Evolutionary conservation across 2,113 vertebrate species (phyloP).

Genomic region (Oncorhynchus tshawytscha): DNA sequence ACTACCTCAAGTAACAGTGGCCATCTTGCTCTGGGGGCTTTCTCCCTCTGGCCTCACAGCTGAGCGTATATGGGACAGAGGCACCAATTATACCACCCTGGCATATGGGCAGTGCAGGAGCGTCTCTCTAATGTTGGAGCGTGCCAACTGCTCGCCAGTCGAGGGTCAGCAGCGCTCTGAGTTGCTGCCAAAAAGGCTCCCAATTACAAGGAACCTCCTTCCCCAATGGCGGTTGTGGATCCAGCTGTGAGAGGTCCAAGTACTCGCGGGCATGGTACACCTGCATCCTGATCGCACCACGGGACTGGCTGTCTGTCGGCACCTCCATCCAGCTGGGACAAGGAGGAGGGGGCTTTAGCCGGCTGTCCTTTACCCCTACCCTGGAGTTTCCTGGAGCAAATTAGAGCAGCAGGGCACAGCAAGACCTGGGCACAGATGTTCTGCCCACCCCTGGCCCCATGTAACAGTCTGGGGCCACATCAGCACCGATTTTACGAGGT

Average conservation of each 20-base stretch:
- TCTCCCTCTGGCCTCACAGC: conserved; percentile 42
- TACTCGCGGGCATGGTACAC: conserved; percentile 21
- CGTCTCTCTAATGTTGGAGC: conserved; percentile 57
- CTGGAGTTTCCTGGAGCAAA: conserved; percentile 47
- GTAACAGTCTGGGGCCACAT: conserved; percentile 43
- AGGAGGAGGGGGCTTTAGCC: conserved; percentile 25
- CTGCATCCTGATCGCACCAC: conserved; percentile 61
- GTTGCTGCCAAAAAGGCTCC: conserved; percentile 58
- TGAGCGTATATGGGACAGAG: conserved; percentile 41
- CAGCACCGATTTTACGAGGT: conserved; percentile 41
- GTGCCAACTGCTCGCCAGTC: conserved; percentile 65
- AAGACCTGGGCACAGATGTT: conserved; percentile 67
- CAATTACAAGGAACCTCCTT: conserved; percentile 62
- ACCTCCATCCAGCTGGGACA: conserved; percentile 43
- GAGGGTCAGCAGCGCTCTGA: conserved; percentile 58
- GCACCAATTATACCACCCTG: conserved; percentile 69
- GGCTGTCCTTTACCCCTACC: conserved; percentile 43
- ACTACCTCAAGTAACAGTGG: conserved; percentile 36
- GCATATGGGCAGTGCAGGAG: conserved; percentile 65
- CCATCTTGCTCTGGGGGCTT: conserved; percentile 51
- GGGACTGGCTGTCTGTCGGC: conserved; percentile 54
- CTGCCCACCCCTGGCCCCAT: conserved; percentile 32
- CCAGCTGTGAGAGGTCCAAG: conserved; percentile 50
- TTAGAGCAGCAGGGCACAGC: conserved; percentile 45
- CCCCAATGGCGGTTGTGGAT: conserved; percentile 50